These are phyloP conservation scores for Caenorhabditis tropicalis DNA, from an alignment of 1,140 invertebrate genomes.

Conservation along the genomic window DNA sequence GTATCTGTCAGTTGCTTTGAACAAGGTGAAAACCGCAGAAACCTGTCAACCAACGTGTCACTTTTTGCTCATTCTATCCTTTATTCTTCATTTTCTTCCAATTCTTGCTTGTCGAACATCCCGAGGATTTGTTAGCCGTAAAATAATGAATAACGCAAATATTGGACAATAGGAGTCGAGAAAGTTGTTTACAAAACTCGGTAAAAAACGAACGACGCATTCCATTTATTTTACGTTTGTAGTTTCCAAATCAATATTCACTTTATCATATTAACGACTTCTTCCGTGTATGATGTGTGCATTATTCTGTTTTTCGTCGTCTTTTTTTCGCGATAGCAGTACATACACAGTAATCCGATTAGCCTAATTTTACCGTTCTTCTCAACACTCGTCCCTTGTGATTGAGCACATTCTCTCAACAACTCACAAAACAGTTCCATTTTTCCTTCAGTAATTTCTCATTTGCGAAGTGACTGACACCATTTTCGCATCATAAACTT, in stretches of 20 bases:
- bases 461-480: not conserved
- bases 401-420: not conserved
- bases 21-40: not conserved
- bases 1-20: not conserved
- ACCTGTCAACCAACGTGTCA: conserved; percentile 13
- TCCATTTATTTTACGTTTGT: not conserved
- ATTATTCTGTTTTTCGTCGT: not conserved
- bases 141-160: conserved; percentile 34
- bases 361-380: not conserved
- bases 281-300: not conserved
- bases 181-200: not conserved
- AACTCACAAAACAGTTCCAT: not conserved
- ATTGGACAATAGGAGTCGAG: not conserved
- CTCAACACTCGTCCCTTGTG: not conserved
- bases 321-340: not conserved
- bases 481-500: not conserved
- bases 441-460: not conserved
- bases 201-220: not conserved
- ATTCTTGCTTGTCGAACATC: not conserved
- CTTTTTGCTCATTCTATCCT: not conserved
- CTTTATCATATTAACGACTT: not conserved
- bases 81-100: not conserved
- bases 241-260: not conserved
- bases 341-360: conserved; percentile 22
- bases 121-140: not conserved